These are phyloP conservation scores for Chelonus insularis DNA, from an alignment of 1,140 invertebrate genomes.

Conservation along the genomic window DNA sequence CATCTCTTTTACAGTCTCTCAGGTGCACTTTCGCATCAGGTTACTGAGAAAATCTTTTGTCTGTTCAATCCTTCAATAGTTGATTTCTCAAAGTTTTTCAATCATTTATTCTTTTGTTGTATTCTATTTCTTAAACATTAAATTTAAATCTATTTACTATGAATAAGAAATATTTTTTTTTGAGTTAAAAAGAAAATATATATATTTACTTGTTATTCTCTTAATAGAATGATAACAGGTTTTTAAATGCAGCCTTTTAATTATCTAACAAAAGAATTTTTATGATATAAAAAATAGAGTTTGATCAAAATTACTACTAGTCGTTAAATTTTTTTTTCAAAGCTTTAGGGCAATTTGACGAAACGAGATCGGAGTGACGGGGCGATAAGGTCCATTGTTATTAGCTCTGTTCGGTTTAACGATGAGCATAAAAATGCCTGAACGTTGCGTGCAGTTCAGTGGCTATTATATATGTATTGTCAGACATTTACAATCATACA, in stretches of 20 bases:
- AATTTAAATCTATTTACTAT: too few relatives aligned
- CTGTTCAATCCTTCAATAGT: neutral
- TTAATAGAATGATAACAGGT: too few relatives aligned
- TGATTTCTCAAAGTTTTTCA: too few relatives aligned
- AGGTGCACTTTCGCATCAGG: slow-evolving; percentile 25
- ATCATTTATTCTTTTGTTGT: too few relatives aligned
- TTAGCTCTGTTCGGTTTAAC: slow-evolving; percentile 19
- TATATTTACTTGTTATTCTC: too few relatives aligned
- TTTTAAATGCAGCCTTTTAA: too few relatives aligned
- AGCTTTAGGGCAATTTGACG: neutral
- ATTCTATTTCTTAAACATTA: too few relatives aligned
- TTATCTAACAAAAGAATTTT: too few relatives aligned
- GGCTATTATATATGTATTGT: neutral
- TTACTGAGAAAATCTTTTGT: slow-evolving; percentile 23
- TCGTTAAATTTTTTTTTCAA: slow-evolving; percentile 6
- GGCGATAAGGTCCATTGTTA: slow-evolving; percentile 22
- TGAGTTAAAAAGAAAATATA: too few relatives aligned
- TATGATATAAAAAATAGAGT: too few relatives aligned
- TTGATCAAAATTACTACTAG: too few relatives aligned
- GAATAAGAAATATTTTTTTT: too few relatives aligned
- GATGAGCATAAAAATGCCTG: slow-evolving; percentile 22
- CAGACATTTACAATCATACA: neutral
- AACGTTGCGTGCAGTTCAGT: slow-evolving; percentile 7
- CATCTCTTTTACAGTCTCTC: slow-evolving; percentile 7
- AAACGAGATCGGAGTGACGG: neutral